A percentile compares a stretch with the other conserved stretches of the same genome.
These are phyloP conservation scores for Cacoxenus indagator DNA, from an alignment of 2,888 invertebrate genomes.

Conservation along the genomic window DNA sequence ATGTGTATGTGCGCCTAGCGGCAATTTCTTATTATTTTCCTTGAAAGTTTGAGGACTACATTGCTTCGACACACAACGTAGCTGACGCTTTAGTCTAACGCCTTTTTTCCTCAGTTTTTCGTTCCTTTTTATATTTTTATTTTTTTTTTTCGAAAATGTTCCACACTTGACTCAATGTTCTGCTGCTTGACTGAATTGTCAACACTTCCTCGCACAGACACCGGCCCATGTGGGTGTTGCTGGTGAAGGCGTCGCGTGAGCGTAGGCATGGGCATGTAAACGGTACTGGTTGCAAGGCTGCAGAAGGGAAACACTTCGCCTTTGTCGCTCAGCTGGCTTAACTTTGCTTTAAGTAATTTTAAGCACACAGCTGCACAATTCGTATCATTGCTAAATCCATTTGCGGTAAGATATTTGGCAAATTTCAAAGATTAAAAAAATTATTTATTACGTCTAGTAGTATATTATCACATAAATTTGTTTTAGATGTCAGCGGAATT, in stretches of 20 bases:
- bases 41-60: background rate
- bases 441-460: too few relatives aligned
- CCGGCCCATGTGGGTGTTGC: background rate
- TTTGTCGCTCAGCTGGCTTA: too few relatives aligned
- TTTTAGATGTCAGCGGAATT: too few relatives aligned
- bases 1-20: background rate
- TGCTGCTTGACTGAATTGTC: slow-evolving; percentile 6
- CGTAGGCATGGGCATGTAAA: background rate
- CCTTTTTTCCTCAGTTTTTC: background rate
- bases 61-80: background rate
- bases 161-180: background rate
- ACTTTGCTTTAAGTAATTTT: too few relatives aligned
- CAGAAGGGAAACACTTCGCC: too few relatives aligned
- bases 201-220: background rate
- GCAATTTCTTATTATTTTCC: background rate
- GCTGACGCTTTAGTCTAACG: background rate
- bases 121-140: background rate
- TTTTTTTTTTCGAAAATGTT: background rate
- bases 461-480: too few relatives aligned
- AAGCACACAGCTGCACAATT: too few relatives aligned
- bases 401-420: too few relatives aligned
- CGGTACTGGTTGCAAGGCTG: too few relatives aligned
- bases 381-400: too few relatives aligned
- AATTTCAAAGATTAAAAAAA: too few relatives aligned
- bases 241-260: background rate